These are phyloP conservation scores for Lophius americanus DNA, from an alignment of 2,797 vertebrate genomes.

Conservation along the genomic window DNA sequence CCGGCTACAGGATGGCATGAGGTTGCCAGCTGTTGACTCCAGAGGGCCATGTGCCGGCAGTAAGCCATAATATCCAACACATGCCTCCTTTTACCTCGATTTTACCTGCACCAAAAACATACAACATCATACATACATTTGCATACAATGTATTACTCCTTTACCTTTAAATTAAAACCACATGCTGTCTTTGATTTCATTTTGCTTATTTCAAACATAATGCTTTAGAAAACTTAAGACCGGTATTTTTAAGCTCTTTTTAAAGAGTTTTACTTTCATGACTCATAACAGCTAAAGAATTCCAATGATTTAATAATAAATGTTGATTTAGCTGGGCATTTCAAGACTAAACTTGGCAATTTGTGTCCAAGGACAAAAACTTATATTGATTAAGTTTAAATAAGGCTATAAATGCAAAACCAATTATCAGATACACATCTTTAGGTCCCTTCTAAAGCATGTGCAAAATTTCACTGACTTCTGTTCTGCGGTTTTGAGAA, in stretches of 20 bases:
- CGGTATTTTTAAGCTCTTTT: neutral
- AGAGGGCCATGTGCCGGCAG: constrained; percentile 51
- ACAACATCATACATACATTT: constrained; percentile 3
- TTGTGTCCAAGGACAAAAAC: too few species aligned
- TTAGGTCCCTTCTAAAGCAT: too few species aligned
- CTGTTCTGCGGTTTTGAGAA: too few species aligned
- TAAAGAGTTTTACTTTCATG: neutral
- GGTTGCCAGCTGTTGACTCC: constrained; percentile 66
- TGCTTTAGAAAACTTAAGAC: neutral
- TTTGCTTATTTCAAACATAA: neutral
- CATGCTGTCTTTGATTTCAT: too few species aligned
- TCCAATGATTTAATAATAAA: neutral
- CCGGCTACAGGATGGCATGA: constrained; percentile 61
- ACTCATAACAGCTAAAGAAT: neutral
- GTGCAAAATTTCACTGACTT: too few species aligned
- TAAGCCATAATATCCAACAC: constrained; percentile 65
- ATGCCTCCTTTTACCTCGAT: constrained; percentile 55
- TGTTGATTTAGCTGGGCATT: neutral
- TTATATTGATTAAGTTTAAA: too few species aligned
- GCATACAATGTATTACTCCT: neutral
- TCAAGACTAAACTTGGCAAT: neutral
- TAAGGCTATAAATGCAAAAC: too few species aligned
- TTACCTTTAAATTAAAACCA: neutral
- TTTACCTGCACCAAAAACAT: constrained; percentile 47
- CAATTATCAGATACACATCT: too few species aligned